Conservation (phyloP, 35 echinoderm and acorn worm species). For the Chiridota heheva region DNA sequence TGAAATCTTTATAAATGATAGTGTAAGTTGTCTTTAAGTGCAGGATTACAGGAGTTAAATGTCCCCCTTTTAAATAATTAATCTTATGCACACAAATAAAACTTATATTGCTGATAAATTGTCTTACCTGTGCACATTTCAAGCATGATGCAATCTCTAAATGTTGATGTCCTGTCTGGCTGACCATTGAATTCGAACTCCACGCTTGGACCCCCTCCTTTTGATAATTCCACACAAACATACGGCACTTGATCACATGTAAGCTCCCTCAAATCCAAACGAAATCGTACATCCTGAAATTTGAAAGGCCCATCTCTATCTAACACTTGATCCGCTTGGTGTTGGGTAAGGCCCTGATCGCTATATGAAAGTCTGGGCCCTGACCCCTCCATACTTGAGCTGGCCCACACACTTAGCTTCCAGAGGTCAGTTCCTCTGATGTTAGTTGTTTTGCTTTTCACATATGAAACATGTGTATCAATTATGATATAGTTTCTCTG, state of each 20-base stretch:
- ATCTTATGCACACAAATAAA: too few relatives aligned
- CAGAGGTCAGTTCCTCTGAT: conserved; percentile 62
- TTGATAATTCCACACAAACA: conserved; percentile 74
- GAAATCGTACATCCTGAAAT: conserved; percentile 47
- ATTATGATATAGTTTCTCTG: conserved; percentile 21
- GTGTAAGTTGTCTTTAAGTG: too few relatives aligned
- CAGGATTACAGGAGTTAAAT: too few relatives aligned
- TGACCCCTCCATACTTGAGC: conserved; percentile 16
- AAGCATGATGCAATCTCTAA: conserved; percentile 25
- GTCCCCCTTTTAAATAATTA: too few relatives aligned
- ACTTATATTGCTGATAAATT: too few relatives aligned
- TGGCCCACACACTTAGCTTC: conserved; percentile 64
- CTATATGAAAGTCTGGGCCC: conserved; percentile 38
- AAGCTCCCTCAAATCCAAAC: conserved; percentile 69
- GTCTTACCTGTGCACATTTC: conserved; percentile 31
- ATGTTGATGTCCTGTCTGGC: conserved; percentile 29
- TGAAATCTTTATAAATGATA: too few relatives aligned
- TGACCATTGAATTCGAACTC: conserved; percentile 61
- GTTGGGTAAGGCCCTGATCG: conserved; percentile 25
- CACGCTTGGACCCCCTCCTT: conserved; percentile 37
- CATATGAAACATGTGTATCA: conserved; percentile 11
- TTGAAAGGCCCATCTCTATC: conserved; percentile 38
- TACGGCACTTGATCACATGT: conserved; percentile 67
- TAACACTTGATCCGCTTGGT: conserved; percentile 15
- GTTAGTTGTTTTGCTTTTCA: not conserved